Evolutionary conservation across 1,140 invertebrate genomes (phyloP), one percentile per base, ranked within the genome.

Genomic region (Lucilia cuprina): DNA sequence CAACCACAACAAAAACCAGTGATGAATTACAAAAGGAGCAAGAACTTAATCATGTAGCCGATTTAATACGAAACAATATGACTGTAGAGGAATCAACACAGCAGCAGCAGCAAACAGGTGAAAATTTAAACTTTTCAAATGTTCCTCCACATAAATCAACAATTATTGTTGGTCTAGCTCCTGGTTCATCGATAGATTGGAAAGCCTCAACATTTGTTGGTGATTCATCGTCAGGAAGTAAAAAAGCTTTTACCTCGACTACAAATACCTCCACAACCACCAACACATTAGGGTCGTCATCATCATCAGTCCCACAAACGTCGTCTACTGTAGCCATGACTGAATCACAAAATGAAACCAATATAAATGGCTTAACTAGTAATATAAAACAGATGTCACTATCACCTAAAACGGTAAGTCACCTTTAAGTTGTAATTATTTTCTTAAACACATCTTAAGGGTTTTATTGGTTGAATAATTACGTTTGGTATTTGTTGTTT

Each of bases 321-420:
- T 85, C 85, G 19, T 74, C 86, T 30, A 86, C 86, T 2, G 82
- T 85, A 10, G 25, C 84, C 50, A 49, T 60, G 60, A 82, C 60
- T 82, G 82, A 82, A 80, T 50, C 70, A 21, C 78, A 74, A 74
- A 83, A 77, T 49, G 83, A 85, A 82, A 83, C 86, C 17, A 88
- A 84, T 34, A 86, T 90, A 50, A 90, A 90, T 74, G 89, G 89
- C 12, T 83, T 90, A 21, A 88, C 86, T 14, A 88, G 86, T 21
- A 87, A 85, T 35, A 83, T 90, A 82, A 88, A 90, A 49, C 87
- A 90, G 74, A 84, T 90, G 82, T 86, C 90, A 77, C 86, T 90
- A 65, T 85, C 89, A 85, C 83, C 85, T 70, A 88, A 89, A 87
- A 90, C 89, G 89, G 89, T 89, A 90, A 88, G 83, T 86, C 60